Conservation (phyloP, 2,113 vertebrate genomes). For the Mobula birostris region DNA sequence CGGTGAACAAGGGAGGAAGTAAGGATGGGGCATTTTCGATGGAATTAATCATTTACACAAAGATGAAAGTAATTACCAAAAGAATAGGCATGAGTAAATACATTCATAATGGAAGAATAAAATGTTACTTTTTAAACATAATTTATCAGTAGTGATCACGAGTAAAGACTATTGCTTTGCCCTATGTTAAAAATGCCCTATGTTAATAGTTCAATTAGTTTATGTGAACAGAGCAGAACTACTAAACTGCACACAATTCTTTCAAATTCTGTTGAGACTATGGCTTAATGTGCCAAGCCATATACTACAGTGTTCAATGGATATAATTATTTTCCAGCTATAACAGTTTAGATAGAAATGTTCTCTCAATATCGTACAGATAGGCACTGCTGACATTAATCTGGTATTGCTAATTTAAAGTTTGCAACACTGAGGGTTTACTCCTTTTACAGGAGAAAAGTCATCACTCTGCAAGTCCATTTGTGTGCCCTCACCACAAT, state of each 20-base stretch:
- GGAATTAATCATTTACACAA: neutral
- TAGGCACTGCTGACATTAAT: neutral
- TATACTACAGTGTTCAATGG: neutral
- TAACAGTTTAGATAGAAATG: neutral
- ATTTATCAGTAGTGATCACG: neutral
- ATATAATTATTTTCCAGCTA: neutral
- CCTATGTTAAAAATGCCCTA: neutral
- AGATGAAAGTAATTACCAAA: neutral
- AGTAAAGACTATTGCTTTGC: neutral
- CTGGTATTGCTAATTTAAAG: neutral
- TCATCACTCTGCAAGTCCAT: neutral
- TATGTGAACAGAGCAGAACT: neutral
- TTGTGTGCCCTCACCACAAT: neutral
- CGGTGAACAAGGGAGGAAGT: neutral
- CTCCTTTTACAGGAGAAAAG: neutral
- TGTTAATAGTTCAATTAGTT: neutral
- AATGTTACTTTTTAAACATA: neutral
- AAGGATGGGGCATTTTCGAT: neutral
- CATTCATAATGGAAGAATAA: neutral
- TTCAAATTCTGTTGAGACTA: neutral
- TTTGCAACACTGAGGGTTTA: neutral
- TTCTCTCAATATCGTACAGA: neutral
- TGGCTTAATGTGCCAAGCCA: neutral
- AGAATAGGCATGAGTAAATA: neutral
- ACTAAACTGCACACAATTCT: neutral